Percentiles rank a stretch among this genome's conserved stretches.
Conservation (phyloP, 2,113 vertebrate genomes). For the Reinhardtius hippoglossoides region DNA sequence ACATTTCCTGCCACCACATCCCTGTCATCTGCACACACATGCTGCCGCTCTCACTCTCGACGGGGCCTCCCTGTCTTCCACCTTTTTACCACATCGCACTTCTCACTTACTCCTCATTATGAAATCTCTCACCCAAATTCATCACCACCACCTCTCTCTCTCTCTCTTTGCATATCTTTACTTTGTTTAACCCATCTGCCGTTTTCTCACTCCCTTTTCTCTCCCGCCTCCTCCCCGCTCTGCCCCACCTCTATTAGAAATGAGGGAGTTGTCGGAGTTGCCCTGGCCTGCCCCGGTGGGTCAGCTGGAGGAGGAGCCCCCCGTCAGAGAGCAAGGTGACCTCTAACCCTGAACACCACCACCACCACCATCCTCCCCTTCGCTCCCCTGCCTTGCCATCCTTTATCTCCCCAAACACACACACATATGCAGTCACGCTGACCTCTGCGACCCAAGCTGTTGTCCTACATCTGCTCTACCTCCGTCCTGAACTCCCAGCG, state of each 20-base stretch:
- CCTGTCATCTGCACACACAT: conserved; percentile 18
- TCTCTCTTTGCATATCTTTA: conserved; percentile 21
- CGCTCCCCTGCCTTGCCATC: background rate
- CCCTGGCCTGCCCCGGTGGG: conserved; percentile 82
- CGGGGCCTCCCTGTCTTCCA: conserved; percentile 7
- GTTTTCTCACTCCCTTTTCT: conserved; percentile 54
- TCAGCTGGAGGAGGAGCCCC: conserved; percentile 79
- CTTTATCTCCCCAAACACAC: conserved; percentile 31
- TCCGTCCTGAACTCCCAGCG: conserved; percentile 1
- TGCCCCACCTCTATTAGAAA: conserved; percentile 67
- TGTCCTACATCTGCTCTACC: conserved; percentile 60
- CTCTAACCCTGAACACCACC: conserved; percentile 59
- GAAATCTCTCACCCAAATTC: conserved; percentile 38
- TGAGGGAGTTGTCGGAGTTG: conserved; percentile 79
- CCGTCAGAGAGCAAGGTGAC: conserved; percentile 82
- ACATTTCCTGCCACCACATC: conserved; percentile 20
- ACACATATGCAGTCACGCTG: conserved; percentile 14
- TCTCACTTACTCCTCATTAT: conserved; percentile 7
- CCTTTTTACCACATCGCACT: conserved; percentile 3
- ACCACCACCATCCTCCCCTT: background rate
- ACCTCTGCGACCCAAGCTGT: conserved; percentile 47
- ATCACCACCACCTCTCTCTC: conserved; percentile 6
- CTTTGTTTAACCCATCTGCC: conserved; percentile 64
- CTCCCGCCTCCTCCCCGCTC: conserved; percentile 28
- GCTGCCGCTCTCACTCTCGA: background rate